Evolutionary conservation across 2,888 invertebrate species (phyloP).

Genomic region (Hyles lineata): DNA sequence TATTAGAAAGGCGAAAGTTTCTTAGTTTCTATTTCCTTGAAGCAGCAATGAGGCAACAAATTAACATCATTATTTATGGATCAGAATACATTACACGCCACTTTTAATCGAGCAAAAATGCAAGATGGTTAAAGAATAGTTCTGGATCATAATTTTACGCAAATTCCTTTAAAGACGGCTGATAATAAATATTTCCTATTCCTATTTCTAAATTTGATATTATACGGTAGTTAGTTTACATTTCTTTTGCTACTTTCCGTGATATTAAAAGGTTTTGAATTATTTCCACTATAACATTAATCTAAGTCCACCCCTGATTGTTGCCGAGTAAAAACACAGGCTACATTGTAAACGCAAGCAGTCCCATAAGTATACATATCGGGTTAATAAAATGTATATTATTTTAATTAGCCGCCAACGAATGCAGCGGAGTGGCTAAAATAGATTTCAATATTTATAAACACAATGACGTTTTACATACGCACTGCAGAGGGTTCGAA

Average conservation of each 20-base stretch:
- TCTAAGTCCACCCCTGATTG: slow-evolving; percentile 4
- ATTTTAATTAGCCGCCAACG: slow-evolving; percentile 22
- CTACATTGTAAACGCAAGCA: slow-evolving; percentile 15
- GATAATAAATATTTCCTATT: too few relatives aligned
- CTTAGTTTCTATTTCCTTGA: too few relatives aligned
- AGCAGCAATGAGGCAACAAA: too few relatives aligned
- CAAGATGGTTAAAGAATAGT: too few relatives aligned
- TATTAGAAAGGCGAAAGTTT: too few relatives aligned
- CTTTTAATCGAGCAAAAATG: too few relatives aligned
- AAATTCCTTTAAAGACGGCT: too few relatives aligned
- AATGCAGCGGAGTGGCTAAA: slow-evolving; percentile 49
- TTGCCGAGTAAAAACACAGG: slow-evolving; percentile 4
- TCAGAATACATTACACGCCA: too few relatives aligned
- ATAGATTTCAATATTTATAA: slow-evolving; percentile 55
- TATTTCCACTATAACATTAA: neutral
- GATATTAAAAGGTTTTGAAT: neutral
- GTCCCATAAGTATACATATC: slow-evolving; percentile 17
- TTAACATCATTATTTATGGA: too few relatives aligned
- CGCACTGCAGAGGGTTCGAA: neutral
- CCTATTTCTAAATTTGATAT: too few relatives aligned
- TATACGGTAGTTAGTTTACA: neutral
- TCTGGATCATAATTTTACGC: too few relatives aligned
- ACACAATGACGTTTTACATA: slow-evolving; percentile 43
- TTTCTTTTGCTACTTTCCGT: neutral
- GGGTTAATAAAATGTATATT: slow-evolving; percentile 24